These are phyloP conservation scores for Cichladusa arquata DNA, from an alignment of 2,113 vertebrate genomes.

Conservation along the genomic window DNA sequence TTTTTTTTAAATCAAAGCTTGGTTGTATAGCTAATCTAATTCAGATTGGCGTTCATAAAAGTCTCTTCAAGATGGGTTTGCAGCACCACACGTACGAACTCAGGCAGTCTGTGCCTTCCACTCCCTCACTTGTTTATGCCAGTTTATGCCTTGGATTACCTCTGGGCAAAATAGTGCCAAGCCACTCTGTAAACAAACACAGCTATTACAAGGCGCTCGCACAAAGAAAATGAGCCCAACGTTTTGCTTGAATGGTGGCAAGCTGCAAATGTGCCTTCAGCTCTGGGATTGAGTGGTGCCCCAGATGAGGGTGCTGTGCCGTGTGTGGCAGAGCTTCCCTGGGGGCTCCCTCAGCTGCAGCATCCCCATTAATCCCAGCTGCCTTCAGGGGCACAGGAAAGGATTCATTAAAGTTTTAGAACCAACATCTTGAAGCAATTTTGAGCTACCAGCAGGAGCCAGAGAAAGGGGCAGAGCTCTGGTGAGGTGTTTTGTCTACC, in stretches of 20 bases:
- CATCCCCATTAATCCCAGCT: background rate
- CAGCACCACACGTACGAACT: background rate
- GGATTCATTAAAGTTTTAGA: background rate
- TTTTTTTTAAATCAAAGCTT: background rate
- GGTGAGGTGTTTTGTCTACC: background rate
- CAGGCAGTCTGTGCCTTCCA: background rate
- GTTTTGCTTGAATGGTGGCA: background rate
- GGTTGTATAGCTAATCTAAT: background rate
- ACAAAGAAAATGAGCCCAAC: background rate
- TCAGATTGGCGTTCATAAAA: background rate
- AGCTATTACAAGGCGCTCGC: background rate
- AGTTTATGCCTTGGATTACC: conserved; percentile 4
- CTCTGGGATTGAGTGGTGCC: background rate
- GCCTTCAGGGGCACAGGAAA: background rate
- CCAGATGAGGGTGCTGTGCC: background rate
- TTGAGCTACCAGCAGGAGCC: conserved; percentile 15
- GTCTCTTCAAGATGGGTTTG: background rate
- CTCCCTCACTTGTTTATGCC: conserved; percentile 7
- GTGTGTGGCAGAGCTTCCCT: background rate
- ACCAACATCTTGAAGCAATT: conserved; percentile 49
- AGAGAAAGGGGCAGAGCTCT: background rate
- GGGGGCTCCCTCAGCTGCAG: background rate
- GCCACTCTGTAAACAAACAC: conserved; percentile 23
- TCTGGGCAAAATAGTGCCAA: background rate
- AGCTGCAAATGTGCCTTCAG: background rate